Evolutionary conservation across 2,113 vertebrate genomes (phyloP).

Genomic region (Balaeniceps rex): DNA sequence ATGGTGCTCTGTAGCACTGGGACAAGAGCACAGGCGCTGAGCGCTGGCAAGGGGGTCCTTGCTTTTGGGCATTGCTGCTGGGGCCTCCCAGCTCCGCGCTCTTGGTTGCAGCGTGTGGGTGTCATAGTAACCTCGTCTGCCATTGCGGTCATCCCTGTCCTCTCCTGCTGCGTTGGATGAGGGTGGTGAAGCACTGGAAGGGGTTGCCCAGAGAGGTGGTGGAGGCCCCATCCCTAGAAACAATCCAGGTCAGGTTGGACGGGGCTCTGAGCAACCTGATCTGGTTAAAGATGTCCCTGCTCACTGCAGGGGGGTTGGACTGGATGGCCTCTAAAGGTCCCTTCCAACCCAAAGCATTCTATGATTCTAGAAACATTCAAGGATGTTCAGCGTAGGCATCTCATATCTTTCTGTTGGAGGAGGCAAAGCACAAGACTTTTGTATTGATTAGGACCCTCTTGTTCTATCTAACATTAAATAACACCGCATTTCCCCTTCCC

Average conservation of each 20-base stretch:
- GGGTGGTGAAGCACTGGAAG: no score
- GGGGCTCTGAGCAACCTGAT: no score
- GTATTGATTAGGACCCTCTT: background rate
- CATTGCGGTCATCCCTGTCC: no score
- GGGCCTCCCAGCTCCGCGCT: background rate
- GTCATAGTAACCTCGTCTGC: background rate
- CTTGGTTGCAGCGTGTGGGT: fast-evolving
- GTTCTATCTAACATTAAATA: background rate
- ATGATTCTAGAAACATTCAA: no score
- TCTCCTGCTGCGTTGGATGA: fast-evolving
- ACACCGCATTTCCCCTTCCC: background rate
- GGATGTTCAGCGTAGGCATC: background rate
- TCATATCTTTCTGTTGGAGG: background rate
- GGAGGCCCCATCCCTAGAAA: no score
- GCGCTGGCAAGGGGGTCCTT: background rate
- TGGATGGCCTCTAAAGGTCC: no score
- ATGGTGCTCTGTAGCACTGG: background rate
- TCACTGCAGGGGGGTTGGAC: no score
- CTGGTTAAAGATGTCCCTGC: no score
- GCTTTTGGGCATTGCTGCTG: background rate
- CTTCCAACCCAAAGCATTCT: no score
- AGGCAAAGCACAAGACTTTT: background rate
- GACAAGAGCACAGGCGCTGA: background rate
- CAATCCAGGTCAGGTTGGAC: no score
- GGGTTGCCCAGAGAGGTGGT: no score